These are phyloP conservation scores for Stichopus chloronotus DNA, from an alignment of 35 echinoderm and acorn worm genomes.

Conservation along the genomic window DNA sequence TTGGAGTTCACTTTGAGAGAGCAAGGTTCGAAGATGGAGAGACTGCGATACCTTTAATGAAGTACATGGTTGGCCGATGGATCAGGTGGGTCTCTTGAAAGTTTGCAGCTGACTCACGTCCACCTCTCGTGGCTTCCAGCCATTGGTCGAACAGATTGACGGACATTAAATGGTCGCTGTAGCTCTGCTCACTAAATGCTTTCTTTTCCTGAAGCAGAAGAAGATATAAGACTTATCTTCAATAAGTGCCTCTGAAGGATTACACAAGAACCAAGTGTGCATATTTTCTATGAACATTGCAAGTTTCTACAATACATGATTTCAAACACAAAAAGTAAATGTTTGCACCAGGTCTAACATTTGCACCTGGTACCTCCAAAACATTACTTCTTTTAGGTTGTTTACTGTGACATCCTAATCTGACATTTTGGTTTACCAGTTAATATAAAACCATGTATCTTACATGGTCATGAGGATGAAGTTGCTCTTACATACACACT, in stretches of 20 bases:
- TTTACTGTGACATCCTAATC: no score
- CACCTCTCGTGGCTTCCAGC: constrained; percentile 13
- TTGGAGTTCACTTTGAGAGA: no score
- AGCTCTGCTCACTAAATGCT: constrained; percentile 52
- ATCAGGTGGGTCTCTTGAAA: constrained; percentile 58
- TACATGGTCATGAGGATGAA: no score
- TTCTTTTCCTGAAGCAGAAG: constrained; percentile 54
- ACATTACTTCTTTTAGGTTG: no score
- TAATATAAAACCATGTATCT: no score
- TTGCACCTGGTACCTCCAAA: no score
- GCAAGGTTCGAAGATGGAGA: no score
- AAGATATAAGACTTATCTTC: neutral
- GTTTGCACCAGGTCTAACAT: no score
- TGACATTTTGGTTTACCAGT: no score
- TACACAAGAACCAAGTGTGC: neutral
- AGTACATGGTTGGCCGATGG: constrained; percentile 61
- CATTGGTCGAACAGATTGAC: constrained; percentile 67
- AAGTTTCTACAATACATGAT: neutral
- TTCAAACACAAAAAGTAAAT: neutral
- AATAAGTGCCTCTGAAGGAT: neutral
- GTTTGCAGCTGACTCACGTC: neutral
- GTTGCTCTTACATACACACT: no score
- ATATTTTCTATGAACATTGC: no score
- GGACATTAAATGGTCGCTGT: constrained; percentile 69
- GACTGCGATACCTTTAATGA: constrained; percentile 56